These are phyloP conservation scores for Nesometra sesokonis DNA, from an alignment of 35 echinoderm and acorn worm genomes.

Conservation along the genomic window DNA sequence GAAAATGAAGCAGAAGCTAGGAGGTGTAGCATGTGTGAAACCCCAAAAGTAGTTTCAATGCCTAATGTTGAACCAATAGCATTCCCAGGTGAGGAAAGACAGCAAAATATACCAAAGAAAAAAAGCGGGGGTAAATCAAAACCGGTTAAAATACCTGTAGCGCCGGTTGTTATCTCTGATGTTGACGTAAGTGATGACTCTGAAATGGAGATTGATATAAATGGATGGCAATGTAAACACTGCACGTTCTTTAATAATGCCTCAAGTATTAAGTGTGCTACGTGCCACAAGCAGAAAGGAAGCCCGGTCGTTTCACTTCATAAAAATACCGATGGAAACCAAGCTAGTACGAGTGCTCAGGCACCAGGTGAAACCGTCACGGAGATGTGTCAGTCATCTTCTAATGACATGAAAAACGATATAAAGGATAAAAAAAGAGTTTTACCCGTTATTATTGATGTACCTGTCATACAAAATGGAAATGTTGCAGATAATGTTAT, in stretches of 20 bases:
- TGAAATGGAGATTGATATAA: neutral
- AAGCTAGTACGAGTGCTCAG: neutral
- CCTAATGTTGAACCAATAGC: neutral
- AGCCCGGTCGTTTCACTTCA: neutral
- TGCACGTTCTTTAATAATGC: neutral
- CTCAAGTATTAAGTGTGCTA: neutral
- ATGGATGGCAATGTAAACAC: neutral
- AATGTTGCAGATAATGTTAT: neutral
- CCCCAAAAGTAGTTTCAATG: neutral
- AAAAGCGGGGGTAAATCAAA: neutral
- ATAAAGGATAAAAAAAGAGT: neutral
- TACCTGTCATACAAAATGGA: neutral
- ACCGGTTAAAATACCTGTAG: neutral
- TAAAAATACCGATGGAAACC: neutral
- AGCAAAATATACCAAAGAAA: neutral
- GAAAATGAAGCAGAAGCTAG: slow-evolving; percentile 12
- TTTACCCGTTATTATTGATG: neutral
- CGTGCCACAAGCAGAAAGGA: neutral
- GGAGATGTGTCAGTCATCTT: neutral
- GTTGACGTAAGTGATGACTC: neutral
- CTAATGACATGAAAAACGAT: neutral
- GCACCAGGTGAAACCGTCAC: neutral
- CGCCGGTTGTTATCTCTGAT: neutral
- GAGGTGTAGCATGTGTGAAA: slow-evolving; percentile 45
- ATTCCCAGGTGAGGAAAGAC: neutral